Conservation (phyloP, 2,797 vertebrate species). For the Acanthiza pusilla region DNA sequence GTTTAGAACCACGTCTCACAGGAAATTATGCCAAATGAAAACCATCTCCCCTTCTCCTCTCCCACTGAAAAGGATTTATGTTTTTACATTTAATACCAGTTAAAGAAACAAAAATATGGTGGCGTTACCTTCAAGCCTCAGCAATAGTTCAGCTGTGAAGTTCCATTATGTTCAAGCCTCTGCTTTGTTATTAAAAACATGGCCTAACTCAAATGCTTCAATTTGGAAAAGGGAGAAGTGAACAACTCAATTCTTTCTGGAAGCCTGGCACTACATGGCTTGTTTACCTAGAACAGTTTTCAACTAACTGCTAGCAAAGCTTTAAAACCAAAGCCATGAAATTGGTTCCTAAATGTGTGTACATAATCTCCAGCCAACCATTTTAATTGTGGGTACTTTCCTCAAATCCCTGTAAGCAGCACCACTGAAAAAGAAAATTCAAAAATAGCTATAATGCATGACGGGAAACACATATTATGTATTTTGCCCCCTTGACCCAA, state of each 20-base stretch:
- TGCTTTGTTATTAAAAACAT: slow-evolving; percentile 47
- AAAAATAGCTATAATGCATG: not conserved
- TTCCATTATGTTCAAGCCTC: slow-evolving; percentile 42
- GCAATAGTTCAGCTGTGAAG: slow-evolving; percentile 66
- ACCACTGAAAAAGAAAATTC: not conserved
- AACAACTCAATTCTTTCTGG: not conserved
- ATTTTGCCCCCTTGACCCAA: not conserved
- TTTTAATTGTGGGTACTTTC: not conserved
- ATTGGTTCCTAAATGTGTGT: not conserved
- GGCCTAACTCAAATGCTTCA: not conserved
- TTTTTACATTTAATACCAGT: slow-evolving; percentile 74
- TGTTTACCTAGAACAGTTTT: not conserved
- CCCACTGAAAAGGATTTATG: slow-evolving; percentile 72
- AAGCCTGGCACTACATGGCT: not conserved
- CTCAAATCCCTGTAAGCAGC: not conserved
- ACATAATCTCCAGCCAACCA: not conserved
- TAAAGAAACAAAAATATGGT: slow-evolving; percentile 67
- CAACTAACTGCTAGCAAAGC: not conserved
- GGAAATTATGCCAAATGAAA: slow-evolving; percentile 83
- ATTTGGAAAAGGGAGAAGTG: slow-evolving; percentile 14
- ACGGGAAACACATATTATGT: not conserved
- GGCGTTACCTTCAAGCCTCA: slow-evolving; percentile 50
- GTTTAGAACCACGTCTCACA: slow-evolving; percentile 72
- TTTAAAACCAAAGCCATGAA: slow-evolving; percentile 24
- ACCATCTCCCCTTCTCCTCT: slow-evolving; percentile 74